These are phyloP conservation scores for Xiphophorus hellerii DNA, from an alignment of 2,113 vertebrate species.

Conservation along the genomic window DNA sequence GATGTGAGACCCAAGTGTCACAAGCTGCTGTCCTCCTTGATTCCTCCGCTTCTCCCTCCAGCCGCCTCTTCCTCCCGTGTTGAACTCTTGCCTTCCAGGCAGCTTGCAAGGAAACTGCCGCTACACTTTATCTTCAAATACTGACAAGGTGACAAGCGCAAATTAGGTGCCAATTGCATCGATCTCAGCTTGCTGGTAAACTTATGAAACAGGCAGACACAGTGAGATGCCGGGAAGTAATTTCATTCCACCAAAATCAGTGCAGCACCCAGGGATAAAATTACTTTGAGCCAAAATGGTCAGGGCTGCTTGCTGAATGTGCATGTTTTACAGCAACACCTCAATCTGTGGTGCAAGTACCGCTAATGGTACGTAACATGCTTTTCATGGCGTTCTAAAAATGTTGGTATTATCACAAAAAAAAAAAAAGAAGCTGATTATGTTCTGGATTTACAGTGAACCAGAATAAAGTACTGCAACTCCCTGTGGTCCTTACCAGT, in stretches of 20 bases:
- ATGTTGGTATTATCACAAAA: neutral
- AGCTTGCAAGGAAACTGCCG: slow-evolving; percentile 31
- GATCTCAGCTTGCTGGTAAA: slow-evolving; percentile 67
- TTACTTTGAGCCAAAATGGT: slow-evolving; percentile 34
- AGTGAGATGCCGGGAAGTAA: slow-evolving; percentile 73
- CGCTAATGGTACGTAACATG: neutral
- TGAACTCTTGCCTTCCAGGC: slow-evolving; percentile 17
- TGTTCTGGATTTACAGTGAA: neutral
- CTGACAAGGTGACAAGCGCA: slow-evolving; percentile 61
- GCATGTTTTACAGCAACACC: neutral
- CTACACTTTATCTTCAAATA: slow-evolving; percentile 49
- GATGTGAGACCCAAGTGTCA: neutral
- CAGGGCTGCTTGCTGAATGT: neutral
- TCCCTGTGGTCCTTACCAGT: no score
- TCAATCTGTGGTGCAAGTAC: neutral
- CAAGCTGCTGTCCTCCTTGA: slow-evolving; percentile 1
- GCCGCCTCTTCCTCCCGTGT: neutral
- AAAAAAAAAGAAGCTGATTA: neutral
- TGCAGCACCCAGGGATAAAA: slow-evolving; percentile 35
- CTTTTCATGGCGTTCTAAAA: no score
- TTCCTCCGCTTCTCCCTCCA: neutral
- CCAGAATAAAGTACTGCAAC: neutral
- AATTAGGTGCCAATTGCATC: slow-evolving; percentile 74
- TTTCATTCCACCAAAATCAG: slow-evolving; percentile 60
- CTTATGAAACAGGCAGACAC: slow-evolving; percentile 63